These are phyloP conservation scores for Glyphotaelius pellucidus DNA, from an alignment of 2,888 invertebrate genomes.

Conservation along the genomic window DNA sequence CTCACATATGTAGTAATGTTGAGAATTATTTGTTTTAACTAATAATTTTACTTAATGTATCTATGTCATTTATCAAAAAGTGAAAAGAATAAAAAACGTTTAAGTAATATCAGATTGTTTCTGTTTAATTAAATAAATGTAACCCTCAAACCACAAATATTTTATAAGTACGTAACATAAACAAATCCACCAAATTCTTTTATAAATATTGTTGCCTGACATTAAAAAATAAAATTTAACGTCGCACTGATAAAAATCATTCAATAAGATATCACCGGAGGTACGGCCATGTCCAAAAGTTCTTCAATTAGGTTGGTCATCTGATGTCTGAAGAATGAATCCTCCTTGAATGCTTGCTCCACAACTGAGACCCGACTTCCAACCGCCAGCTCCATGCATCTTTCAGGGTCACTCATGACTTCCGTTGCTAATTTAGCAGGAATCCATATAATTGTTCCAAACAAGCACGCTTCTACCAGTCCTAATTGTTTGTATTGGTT, in stretches of 20 bases:
- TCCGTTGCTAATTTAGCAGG: conserved; percentile 74
- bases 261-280: conserved; percentile 23
- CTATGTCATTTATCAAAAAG: background rate
- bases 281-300: conserved; percentile 68
- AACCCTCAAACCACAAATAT: background rate
- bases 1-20: background rate
- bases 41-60: background rate
- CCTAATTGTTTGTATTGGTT: conserved; percentile 77
- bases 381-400: conserved; percentile 78
- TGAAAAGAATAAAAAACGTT: background rate
- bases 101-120: background rate
- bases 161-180: background rate
- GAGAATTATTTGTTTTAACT: background rate
- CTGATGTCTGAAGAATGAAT: conserved; percentile 75
- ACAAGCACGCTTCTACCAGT: conserved; percentile 76
- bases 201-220: background rate
- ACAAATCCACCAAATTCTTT: background rate
- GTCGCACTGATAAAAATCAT: background rate
- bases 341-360: conserved; percentile 75
- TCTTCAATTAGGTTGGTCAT: conserved; percentile 78
- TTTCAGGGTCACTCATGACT: conserved; percentile 74
- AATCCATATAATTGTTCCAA: conserved; percentile 77
- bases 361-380: conserved; percentile 77
- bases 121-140: background rate
- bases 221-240: background rate